Evolutionary conservation across 2,113 vertebrate genomes (phyloP), one percentile per base, ranked within the genome.

Genomic region (Malurus elegans): DNA sequence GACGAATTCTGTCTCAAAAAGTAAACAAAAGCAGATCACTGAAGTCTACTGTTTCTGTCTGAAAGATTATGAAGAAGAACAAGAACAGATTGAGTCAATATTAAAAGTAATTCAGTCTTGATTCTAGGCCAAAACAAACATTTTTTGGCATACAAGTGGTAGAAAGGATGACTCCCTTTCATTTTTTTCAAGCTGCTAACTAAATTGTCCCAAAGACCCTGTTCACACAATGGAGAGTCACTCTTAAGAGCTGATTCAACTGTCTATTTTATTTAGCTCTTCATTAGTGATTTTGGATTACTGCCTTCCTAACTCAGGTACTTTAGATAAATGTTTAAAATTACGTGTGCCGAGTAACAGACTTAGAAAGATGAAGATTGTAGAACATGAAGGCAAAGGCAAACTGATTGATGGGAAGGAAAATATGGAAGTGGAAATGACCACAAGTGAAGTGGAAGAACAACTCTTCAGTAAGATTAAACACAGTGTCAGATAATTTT

Each of bases 41-140:
- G 4, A 84, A 88, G 6, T 48, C 31, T 91, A 25, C 21, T 16
- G 9, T 20, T 79, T 15, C 8, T 64, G 10, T 82, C 24, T 48
- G n/a, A 12, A 69, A 88, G 86, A 32, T 69, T 90, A 42, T 57
- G 31, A 71, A 79, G 31, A 94, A 71, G 72, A 79, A 71, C 10
- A 84, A 94, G 53, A 82, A 50, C 61, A 90, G 71, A 72, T 24
- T 88, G 74, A 88, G 45, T 92, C 82, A 93, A 90, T 20, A 76
- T 34, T 54, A 62, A 76, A 96, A 79, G 74, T 58, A 92, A 90
- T 86, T 93, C 53, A 53, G 0, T 72, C 18, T 76, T 85, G 88
- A 58, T 58, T 10, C 14, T 67, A 69, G 54, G 38, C 42, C 88
- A 95, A 84, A 93, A 24, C 29, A 93, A 88, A 50, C 14, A 66